Evolutionary conservation across 2,797 vertebrate genomes (phyloP).

Genomic region (Hylomyscus alleni): DNA sequence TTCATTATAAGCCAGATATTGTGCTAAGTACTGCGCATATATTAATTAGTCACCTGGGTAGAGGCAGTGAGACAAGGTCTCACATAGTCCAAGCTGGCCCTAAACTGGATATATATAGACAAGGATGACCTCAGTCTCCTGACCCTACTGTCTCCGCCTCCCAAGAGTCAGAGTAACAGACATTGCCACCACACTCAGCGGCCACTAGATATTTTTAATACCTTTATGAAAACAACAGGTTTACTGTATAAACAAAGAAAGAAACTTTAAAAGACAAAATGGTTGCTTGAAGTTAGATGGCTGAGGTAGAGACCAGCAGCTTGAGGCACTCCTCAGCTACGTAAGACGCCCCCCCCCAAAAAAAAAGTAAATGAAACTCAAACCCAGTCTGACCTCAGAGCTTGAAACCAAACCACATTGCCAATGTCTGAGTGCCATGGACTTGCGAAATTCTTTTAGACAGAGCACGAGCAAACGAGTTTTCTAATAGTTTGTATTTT

Average conservation of each 20-base stretch:
- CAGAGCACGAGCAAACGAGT: not conserved
- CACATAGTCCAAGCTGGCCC: not conserved
- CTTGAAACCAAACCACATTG: not conserved
- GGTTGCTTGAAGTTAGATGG: not conserved
- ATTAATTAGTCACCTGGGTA: not conserved
- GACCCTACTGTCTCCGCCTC: not conserved
- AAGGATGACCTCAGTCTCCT: not conserved
- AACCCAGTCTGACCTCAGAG: not conserved
- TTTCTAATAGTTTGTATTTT: not conserved
- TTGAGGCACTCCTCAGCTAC: not conserved
- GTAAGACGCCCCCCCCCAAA: too few species aligned
- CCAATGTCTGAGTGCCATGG: not conserved
- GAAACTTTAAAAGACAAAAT: constrained; percentile 18
- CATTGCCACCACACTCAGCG: not conserved
- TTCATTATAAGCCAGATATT: not conserved
- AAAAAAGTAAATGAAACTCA: not conserved
- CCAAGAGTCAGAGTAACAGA: not conserved
- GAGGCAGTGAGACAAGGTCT: not conserved
- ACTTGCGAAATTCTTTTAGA: not conserved
- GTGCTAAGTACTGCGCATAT: not conserved
- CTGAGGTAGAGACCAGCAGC: not conserved
- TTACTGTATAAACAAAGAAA: constrained; percentile 39
- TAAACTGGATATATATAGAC: not conserved
- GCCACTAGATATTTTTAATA: not conserved
- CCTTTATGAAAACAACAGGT: not conserved